Conservation (phyloP, 2,888 invertebrate species). For the Andricus quercusramuli region DNA sequence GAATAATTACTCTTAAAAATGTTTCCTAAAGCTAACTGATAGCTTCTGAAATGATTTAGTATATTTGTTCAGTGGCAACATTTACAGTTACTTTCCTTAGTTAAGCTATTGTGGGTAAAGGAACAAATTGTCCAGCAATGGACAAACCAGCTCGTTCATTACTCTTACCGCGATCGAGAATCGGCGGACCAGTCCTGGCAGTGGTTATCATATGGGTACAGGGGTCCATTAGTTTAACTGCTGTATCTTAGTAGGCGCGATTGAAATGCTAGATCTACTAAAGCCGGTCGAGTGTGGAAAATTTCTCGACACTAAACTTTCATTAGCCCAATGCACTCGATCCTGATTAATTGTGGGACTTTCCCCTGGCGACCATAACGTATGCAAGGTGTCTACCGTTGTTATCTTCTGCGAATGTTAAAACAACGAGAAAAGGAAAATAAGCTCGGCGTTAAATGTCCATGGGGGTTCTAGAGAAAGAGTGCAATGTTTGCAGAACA, state of each 20-base stretch:
- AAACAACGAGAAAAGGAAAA: conserved; percentile 4
- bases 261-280: conserved; percentile 37
- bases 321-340: conserved; percentile 30
- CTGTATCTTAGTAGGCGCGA: neutral
- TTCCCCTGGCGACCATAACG: conserved; percentile 15
- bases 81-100: neutral
- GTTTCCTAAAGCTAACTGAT: neutral
- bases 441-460: conserved; percentile 1
- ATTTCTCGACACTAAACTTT: conserved; percentile 34
- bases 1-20: neutral
- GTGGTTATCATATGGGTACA: conserved; percentile 27
- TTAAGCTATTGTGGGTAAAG: neutral
- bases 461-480: conserved; percentile 12
- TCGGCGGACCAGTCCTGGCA: conserved; percentile 12
- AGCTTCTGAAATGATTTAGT: neutral
- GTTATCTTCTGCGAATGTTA: conserved; percentile 15
- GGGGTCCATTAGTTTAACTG: conserved; percentile 12
- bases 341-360: conserved; percentile 39
- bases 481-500: neutral
- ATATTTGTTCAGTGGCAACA: neutral
- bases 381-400: conserved; percentile 20
- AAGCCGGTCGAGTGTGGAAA: conserved; percentile 37
- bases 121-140: conserved; percentile 26
- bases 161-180: conserved; percentile 4
- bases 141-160: conserved; percentile 15